Conservation (phyloP, 2,797 vertebrate species). For the Tapera naevia region DNA sequence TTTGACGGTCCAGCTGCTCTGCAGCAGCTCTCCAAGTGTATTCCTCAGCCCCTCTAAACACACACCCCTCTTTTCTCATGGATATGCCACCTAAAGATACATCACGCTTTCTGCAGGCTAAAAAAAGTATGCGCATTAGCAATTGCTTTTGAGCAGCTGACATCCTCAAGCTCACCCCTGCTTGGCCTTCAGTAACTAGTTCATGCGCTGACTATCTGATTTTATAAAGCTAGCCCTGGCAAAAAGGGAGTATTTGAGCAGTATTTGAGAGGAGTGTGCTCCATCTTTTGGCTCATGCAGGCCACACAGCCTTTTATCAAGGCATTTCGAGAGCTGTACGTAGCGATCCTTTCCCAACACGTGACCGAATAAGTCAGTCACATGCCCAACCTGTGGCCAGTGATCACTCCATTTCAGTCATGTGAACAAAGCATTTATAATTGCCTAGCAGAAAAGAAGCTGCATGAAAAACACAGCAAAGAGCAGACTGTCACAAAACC, state of each 20-base stretch:
- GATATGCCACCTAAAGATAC: background rate
- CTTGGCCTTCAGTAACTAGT: slow-evolving; percentile 20
- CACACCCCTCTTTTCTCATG: background rate
- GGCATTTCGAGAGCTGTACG: slow-evolving; percentile 14
- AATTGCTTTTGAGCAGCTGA: slow-evolving; percentile 23
- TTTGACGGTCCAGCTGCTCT: background rate
- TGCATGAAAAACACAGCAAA: background rate
- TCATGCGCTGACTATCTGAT: background rate
- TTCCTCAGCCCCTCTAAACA: background rate
- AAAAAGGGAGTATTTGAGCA: background rate
- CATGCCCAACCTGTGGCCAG: slow-evolving; percentile 27
- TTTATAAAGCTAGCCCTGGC: slow-evolving; percentile 26
- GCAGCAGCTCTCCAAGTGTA: background rate
- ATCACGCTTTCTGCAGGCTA: background rate
- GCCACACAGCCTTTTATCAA: slow-evolving; percentile 57
- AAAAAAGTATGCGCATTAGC: background rate
- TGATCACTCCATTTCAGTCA: slow-evolving; percentile 31
- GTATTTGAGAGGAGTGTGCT: slow-evolving; percentile 64
- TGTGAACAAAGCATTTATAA: slow-evolving; percentile 20
- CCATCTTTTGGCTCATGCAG: slow-evolving; percentile 60
- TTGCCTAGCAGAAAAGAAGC: background rate
- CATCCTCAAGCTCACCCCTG: background rate
- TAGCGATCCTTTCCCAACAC: background rate
- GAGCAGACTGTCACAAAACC: background rate
- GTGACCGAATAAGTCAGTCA: slow-evolving; percentile 39